A percentile compares a stretch with the other conserved stretches of the same genome.
These are phyloP conservation scores for Unio pictorum DNA, from an alignment of 2,888 invertebrate genomes.

Conservation along the genomic window DNA sequence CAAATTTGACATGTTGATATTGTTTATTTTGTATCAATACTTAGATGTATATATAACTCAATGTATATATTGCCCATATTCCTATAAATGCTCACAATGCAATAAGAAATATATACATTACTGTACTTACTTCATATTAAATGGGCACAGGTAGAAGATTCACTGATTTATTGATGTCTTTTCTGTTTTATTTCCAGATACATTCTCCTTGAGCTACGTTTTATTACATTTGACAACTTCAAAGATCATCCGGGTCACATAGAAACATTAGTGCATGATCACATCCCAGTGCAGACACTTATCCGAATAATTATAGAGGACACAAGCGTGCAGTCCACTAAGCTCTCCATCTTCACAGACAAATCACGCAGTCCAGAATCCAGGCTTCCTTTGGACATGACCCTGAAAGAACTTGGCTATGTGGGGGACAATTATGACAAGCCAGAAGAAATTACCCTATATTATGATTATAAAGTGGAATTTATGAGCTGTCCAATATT, in stretches of 20 bases:
- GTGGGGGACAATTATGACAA: constrained; percentile 54
- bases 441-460: constrained; percentile 60
- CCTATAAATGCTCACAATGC: neutral
- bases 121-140: too few species aligned
- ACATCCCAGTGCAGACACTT: constrained; percentile 58
- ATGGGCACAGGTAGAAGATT: neutral
- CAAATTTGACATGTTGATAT: neutral
- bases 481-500: constrained; percentile 66
- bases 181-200: constrained; percentile 41
- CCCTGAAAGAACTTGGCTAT: constrained; percentile 63
- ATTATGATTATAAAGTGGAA: constrained; percentile 67
- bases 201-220: constrained; percentile 51
- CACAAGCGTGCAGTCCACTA: constrained; percentile 58
- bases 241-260: constrained; percentile 63
- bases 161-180: neutral
- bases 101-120: neutral
- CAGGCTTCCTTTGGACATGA: constrained; percentile 49
- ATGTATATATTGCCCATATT: neutral
- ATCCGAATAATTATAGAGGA: constrained; percentile 58
- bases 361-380: constrained; percentile 54
- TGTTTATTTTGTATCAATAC: neutral
- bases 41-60: neutral
- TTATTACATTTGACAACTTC: constrained; percentile 64
- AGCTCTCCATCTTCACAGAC: constrained; percentile 63
- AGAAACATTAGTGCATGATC: constrained; percentile 57